These are phyloP conservation scores for Anthopleura sola DNA, from an alignment of 64 coral and sea anemone genomes.

Conservation along the genomic window DNA sequence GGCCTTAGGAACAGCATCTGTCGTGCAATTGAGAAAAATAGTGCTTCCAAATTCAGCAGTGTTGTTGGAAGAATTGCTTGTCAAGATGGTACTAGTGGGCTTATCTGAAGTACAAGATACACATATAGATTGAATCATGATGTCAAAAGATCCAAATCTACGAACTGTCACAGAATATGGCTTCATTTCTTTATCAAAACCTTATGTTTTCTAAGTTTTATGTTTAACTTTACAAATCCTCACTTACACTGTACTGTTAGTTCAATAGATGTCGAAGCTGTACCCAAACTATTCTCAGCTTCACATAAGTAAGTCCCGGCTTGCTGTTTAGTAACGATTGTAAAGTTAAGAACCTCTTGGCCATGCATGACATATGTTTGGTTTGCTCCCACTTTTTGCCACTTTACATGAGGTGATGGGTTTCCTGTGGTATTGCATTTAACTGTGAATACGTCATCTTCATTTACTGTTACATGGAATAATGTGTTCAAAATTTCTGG, in stretches of 20 bases:
- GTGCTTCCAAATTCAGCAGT: conserved; percentile 15
- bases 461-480: neutral
- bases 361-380: neutral
- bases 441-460: conserved; percentile 11
- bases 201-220: too few species aligned
- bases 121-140: too few species aligned
- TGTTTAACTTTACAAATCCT: too few species aligned
- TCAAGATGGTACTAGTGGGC: neutral
- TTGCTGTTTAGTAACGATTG: neutral
- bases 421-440: conserved; percentile 45
- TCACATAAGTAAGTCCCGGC: conserved; percentile 22
- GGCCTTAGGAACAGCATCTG: conserved; percentile 25
- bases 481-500: too few species aligned
- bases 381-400: conserved; percentile 10
- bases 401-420: conserved; percentile 22
- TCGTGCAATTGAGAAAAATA: conserved; percentile 21
- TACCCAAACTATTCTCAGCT: conserved; percentile 22
- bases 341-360: neutral
- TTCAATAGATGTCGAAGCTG: neutral
- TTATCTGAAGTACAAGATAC: conserved; percentile 23
- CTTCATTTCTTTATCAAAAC: too few species aligned
- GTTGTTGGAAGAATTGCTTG: neutral
- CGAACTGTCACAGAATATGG: too few species aligned
- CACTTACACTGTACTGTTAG: conserved; percentile 44
- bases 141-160: too few species aligned